Evolutionary conservation across 2,113 vertebrate species (phyloP), one percentile per base, ranked within the genome.

Genomic region (Oreocharis arfaki): DNA sequence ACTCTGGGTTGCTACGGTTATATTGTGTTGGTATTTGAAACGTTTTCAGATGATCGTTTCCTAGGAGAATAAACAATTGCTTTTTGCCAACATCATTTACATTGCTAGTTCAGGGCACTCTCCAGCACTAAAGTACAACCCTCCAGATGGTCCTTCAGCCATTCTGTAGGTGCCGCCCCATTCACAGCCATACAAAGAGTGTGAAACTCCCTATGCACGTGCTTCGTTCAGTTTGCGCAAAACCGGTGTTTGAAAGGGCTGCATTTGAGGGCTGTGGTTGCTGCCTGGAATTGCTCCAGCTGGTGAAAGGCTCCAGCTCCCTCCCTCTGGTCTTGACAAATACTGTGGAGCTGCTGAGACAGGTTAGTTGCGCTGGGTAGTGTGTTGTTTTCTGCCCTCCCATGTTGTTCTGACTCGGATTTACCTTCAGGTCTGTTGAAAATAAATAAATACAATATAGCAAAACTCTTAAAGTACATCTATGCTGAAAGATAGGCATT

Each of bases 31-130:
- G 50, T 67, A 33, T 73, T 53, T 64, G 35, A 69, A 89, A 76
- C 11, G 1, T 69, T 80, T 60, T 44, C 63, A 65, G 56, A 32
- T 47, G 39, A n/a, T 44, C 0, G 47, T 94, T 94, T 59, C 85
- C 75, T 70, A 39, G 87, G 71, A 85, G 93, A 90, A 71, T n/a
- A 95, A 93, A 91, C 79, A 87, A 37, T 11, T 21, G 50, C n/a
- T 56, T 59, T 79, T 47, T 71, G 75, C 64, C 76, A 46, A 5
- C 60, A 41, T 41, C 41, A 16, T 1, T 0, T 10, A 4, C 9
- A 0, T 33, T 0, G 0, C 46, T 27, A 5, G 53, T 74, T 46
- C 1, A 1, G 14, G 39, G 67, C 53, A 8, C 87, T 39, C 71
- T n/a, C 26, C 47, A 41, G 52, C 80, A 8, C 44, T n/a, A 3